Evolutionary conservation across 2,797 vertebrate genomes (phyloP).

Genomic region (Eospalax fontanierii): DNA sequence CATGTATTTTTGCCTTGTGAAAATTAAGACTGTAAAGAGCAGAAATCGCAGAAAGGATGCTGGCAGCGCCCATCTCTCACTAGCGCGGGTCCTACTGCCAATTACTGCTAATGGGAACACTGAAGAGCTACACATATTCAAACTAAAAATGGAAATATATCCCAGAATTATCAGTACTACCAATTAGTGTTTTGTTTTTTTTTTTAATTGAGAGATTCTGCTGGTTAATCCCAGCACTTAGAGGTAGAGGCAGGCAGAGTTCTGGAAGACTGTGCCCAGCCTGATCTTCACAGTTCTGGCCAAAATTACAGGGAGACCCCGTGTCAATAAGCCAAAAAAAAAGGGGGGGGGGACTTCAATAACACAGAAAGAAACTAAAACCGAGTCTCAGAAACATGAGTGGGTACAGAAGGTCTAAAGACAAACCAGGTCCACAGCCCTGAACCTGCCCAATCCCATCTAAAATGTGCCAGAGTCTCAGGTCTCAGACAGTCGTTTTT

Average conservation of each 20-base stretch:
- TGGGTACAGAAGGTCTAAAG: neutral
- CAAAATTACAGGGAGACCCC: too few relatives aligned
- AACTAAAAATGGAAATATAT: conserved; percentile 10
- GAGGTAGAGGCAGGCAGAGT: too few relatives aligned
- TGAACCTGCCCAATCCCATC: neutral
- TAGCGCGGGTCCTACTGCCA: neutral
- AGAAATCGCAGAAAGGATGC: neutral
- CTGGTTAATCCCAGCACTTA: too few relatives aligned
- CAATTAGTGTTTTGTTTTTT: neutral
- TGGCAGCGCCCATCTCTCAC: neutral
- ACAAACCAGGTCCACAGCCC: neutral
- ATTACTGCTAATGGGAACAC: neutral
- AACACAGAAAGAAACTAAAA: conserved; percentile 23
- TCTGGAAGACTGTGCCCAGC: too few relatives aligned
- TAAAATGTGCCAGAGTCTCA: neutral
- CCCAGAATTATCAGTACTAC: conserved; percentile 2
- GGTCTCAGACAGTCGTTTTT: neutral
- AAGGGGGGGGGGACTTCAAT: neutral
- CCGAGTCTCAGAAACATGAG: neutral
- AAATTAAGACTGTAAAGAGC: neutral
- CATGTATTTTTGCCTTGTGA: neutral
- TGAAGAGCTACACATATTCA: neutral
- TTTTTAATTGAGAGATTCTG: neutral
- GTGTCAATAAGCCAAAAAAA: too few relatives aligned
- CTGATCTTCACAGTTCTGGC: too few relatives aligned